Conservation (phyloP, 2,113 vertebrate species). For the Vicugna pacos region DNA sequence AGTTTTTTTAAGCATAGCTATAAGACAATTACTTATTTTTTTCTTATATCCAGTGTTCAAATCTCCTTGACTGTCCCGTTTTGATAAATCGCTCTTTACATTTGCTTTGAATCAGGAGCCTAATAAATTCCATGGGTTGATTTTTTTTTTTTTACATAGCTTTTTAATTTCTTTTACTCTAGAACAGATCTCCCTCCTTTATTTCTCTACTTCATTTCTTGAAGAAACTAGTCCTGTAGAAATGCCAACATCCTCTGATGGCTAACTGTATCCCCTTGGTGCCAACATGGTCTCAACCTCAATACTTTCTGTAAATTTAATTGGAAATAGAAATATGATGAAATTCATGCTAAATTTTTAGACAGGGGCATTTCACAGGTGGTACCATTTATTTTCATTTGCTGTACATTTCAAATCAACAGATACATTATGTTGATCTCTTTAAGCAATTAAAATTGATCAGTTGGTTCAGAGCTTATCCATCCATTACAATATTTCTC, state of each 20-base stretch:
- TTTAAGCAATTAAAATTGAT: neutral
- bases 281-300: neutral
- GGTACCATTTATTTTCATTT: slow-evolving; percentile 10
- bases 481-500: neutral
- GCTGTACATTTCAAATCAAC: neutral
- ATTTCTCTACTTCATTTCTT: neutral
- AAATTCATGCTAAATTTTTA: neutral
- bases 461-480: neutral
- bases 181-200: neutral
- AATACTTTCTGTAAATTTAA: neutral
- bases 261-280: neutral
- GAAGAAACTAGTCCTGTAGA: neutral
- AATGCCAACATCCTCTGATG: neutral
- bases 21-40: neutral
- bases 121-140: neutral
- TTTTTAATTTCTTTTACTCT: neutral
- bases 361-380: neutral
- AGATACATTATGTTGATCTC: neutral
- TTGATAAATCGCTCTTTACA: neutral
- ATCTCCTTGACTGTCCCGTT: neutral
- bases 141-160: neutral
- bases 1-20: neutral
- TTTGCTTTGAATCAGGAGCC: neutral
- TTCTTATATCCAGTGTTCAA: neutral
- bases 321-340: neutral